Evolutionary conservation across 2,888 invertebrate genomes (phyloP).

Genomic region (Parelbella ahira): DNA sequence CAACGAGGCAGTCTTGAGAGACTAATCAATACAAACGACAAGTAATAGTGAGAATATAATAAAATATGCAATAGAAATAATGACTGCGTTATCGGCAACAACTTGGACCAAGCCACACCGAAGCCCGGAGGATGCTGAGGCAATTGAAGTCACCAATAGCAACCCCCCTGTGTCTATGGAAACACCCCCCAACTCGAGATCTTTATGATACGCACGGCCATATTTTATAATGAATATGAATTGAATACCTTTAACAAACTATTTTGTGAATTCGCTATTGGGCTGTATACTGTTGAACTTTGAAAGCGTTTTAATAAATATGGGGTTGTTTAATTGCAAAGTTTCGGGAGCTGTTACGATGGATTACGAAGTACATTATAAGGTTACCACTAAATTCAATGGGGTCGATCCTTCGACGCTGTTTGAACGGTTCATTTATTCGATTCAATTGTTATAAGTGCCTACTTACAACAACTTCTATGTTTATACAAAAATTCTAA

Average conservation of each 20-base stretch:
- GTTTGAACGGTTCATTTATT: too few relatives aligned
- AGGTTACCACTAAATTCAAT: too few relatives aligned
- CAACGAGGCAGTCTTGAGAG: too few relatives aligned
- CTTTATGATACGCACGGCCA: constrained; percentile 58
- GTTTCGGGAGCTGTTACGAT: constrained; percentile 30
- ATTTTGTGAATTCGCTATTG: constrained; percentile 43
- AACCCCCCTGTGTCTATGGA: constrained; percentile 63
- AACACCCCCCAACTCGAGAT: constrained; percentile 51
- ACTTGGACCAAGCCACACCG: constrained; percentile 33
- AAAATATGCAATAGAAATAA: background rate
- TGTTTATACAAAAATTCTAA: too few relatives aligned
- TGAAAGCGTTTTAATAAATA: constrained; percentile 34
- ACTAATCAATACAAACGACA: too few relatives aligned
- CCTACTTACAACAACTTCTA: too few relatives aligned
- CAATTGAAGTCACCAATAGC: constrained; percentile 65
- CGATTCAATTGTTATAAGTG: too few relatives aligned
- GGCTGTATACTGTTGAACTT: constrained; percentile 36
- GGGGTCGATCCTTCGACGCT: too few relatives aligned
- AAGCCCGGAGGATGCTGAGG: constrained; percentile 51
- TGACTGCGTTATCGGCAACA: constrained; percentile 1
- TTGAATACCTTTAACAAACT: constrained; percentile 48
- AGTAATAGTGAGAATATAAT: too few relatives aligned
- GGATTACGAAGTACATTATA: too few relatives aligned
- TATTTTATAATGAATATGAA: constrained; percentile 51
- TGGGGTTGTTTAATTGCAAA: constrained; percentile 38